Evolutionary conservation across 1,140 invertebrate species (phyloP), one percentile per base, ranked within the genome.

Genomic region (Apis dorsata): DNA sequence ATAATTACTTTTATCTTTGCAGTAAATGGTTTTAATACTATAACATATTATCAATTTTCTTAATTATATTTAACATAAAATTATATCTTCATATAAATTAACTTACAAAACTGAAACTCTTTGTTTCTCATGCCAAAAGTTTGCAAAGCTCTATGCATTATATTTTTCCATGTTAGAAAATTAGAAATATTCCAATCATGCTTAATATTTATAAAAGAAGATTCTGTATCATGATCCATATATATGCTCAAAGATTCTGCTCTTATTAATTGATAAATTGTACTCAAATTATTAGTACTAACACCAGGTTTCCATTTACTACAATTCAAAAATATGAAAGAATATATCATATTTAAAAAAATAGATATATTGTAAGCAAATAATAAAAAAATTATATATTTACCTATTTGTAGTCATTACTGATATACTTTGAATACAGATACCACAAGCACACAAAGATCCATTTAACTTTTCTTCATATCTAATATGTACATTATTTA

Each of bases 391-490:
- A 24, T 85, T 13, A 71, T 80, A 85, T 19, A 85, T 89, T 93
- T 93, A 96, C 96, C 95, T 97, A 89, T 97, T 97, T 17, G 97
- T 98, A 21, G 97, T 97, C 90, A 97, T 96, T 72, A 97, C 95
- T 19, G 96, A 96, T 75, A 98, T 94, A 88, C 95, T 96, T 90
- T 97, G 96, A 79, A 98, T 93, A 92, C 97, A 97, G n/a, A 97
- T 89, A 21, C 97, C 97, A 92, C 96, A 96, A 1, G 97, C 95
- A 89, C 97, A 94, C 13, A 96, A 95, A 63, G 95, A 95, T 80
- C 95, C 95, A 55, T 95, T 95, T 83, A 96, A 93, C 24, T 95
- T 95, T 91, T 98, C 97, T 91, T 98, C 97, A 88, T 97, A 98
- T 88, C 97, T 95, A 71, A 98, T 95, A 92, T 98, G 97, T 73